Percentiles rank a stretch among this genome's conserved stretches.
Conservation (phyloP, 2,888 invertebrate species). For the Aproaerema taeniolella region DNA sequence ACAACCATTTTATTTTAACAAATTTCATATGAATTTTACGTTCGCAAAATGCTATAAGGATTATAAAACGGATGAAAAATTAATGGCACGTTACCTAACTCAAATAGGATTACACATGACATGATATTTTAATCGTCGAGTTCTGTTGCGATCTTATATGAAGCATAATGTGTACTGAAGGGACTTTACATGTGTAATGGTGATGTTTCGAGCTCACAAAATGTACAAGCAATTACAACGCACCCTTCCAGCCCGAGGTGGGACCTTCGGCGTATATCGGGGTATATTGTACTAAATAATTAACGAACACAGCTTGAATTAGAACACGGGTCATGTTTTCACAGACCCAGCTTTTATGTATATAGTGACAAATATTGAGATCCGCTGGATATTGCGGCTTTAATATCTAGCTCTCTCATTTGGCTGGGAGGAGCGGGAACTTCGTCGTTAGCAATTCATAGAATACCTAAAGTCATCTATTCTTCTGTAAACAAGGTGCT, state of each 20-base stretch:
- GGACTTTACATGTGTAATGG: too few relatives aligned
- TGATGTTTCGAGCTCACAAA: too few relatives aligned
- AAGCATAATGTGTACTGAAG: too few relatives aligned
- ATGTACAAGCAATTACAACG: constrained; percentile 38
- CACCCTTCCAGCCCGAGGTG: constrained; percentile 25
- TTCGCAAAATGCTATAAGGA: too few relatives aligned
- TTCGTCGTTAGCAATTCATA: constrained; percentile 43
- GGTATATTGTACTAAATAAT: constrained; percentile 50
- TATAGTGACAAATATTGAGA: constrained; percentile 46
- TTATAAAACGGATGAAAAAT: too few relatives aligned
- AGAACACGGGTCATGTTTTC: constrained; percentile 33
- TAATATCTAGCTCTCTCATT: constrained; percentile 1
- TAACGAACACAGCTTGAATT: constrained; percentile 50
- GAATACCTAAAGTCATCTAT: constrained; percentile 20
- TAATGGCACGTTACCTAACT: too few relatives aligned
- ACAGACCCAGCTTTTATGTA: constrained; percentile 39
- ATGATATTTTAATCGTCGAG: too few relatives aligned
- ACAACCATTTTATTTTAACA: constrained; percentile 16
- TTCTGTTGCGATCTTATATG: too few relatives aligned
- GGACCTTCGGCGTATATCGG: constrained; percentile 32
- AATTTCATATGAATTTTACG: too few relatives aligned
- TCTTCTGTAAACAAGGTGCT: constrained; percentile 32
- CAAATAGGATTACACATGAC: too few relatives aligned
- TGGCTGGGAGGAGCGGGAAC: constrained; percentile 20
- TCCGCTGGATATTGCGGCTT: constrained; percentile 28